phyloP scores from a whole-genome alignment of 23 tunicate genomes.

The Ciona savignyi region DNA sequence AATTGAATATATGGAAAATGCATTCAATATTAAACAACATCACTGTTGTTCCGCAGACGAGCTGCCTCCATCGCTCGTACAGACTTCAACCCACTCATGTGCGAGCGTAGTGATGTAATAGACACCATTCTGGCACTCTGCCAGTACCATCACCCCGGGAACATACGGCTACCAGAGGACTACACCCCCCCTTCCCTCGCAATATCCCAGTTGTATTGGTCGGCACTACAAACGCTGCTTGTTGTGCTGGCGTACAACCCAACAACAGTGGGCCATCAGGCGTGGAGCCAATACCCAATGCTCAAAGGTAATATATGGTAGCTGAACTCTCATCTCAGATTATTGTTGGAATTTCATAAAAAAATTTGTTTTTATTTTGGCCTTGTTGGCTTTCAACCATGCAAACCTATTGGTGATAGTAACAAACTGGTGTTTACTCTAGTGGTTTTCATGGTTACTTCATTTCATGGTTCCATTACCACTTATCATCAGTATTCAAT shows the following conservation, averaged over 20 bases:
- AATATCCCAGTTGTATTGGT: constrained; percentile 61
- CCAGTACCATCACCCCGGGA: constrained; percentile 79
- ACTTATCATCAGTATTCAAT: too few species aligned
- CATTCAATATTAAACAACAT: too few species aligned
- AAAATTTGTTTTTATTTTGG: too few species aligned
- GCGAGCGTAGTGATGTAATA: constrained; percentile 43
- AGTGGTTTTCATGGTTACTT: too few species aligned
- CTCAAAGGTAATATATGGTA: constrained; percentile 45
- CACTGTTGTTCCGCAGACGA: constrained; percentile 27
- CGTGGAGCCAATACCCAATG: constrained; percentile 75
- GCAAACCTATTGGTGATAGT: too few species aligned
- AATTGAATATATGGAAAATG: too few species aligned
- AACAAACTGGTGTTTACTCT: too few species aligned
- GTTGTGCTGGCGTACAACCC: constrained; percentile 49
- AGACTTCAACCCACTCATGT: constrained; percentile 40
- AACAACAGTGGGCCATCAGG: constrained; percentile 60
- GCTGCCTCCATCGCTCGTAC: constrained; percentile 31
- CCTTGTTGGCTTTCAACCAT: too few species aligned
- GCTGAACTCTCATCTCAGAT: too few species aligned
- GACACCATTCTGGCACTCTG: constrained; percentile 57
- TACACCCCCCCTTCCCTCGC: constrained; percentile 80
- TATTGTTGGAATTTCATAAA: too few species aligned
- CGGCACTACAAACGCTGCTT: constrained; percentile 50
- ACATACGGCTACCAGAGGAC: constrained; percentile 52
- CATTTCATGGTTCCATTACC: too few species aligned